Conservation (phyloP, 2,888 invertebrate genomes). For the Rhagonycha fulva region DNA sequence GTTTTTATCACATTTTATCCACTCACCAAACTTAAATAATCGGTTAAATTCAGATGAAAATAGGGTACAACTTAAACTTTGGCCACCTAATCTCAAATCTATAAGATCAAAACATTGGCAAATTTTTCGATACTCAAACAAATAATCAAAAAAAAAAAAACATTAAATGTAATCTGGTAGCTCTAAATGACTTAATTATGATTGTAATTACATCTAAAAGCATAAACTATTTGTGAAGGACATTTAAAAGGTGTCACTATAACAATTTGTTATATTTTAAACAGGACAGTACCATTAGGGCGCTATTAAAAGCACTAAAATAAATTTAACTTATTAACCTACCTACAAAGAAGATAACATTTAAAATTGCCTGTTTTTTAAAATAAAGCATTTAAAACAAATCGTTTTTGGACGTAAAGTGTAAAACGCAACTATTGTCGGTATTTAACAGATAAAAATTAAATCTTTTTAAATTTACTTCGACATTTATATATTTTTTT, state of each 20-base stretch:
- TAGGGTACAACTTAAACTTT: too few species aligned
- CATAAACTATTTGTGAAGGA: not conserved
- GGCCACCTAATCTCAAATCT: too few species aligned
- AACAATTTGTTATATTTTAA: not conserved
- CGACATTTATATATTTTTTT: constrained; percentile 43
- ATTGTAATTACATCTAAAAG: not conserved
- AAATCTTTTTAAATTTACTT: constrained; percentile 45
- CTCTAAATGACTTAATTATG: not conserved
- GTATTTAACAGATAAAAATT: constrained; percentile 41
- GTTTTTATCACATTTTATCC: too few species aligned
- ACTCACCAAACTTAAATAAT: too few species aligned
- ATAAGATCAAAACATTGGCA: too few species aligned
- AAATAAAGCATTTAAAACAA: not conserved
- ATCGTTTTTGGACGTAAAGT: constrained; percentile 18
- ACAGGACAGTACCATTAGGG: not conserved
- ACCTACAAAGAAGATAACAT: not conserved
- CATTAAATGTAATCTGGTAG: not conserved
- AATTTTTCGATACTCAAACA: too few species aligned
- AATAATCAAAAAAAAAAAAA: too few species aligned
- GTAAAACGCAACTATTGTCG: constrained; percentile 44
- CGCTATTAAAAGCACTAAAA: not conserved
- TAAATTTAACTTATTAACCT: not conserved
- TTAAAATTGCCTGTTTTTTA: not conserved
- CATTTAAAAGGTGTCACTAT: not conserved
- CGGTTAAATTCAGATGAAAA: too few species aligned